Evolutionary conservation across 2,113 vertebrate genomes (phyloP), one percentile per base, ranked within the genome.

Genomic region (Neopipo cinnamomea): DNA sequence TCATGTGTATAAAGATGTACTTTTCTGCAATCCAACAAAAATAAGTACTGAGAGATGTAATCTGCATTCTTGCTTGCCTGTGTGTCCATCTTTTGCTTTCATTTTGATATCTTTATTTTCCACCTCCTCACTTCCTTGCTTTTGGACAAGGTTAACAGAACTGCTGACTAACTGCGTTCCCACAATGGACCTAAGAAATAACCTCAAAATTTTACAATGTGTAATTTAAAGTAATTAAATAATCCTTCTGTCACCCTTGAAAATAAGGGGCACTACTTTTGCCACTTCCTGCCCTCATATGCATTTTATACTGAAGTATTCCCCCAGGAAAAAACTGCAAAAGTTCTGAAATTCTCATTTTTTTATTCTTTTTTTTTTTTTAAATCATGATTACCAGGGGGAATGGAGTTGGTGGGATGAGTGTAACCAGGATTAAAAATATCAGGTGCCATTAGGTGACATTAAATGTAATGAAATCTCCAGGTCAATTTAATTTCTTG

Each of bases 401-500:
- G 35, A 95, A 88, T 92, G 70, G 71, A 81, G 86, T 67, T 87
- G 62, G 55, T 79, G 91, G 77, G 58, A 79, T 92, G 70, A 72
- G 86, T 92, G 80, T 77, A 97, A 96, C 65, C 70, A 88, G 85
- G 65, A 97, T 97, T 97, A 93, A 98, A 97, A 97, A 95, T 97
- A 97, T 84, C 79, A 94, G 92, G 61, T 95, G 67, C 47, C 93
- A 92, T 87, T 95, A 97, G 71, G 42, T 97, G 95, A 97, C 82
- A 42, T 88, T 94, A 96, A 96, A 91, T 96, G 55, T 95, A 98
- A 97, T 97, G 91, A 96, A 97, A 97, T 97, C 89, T 96, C 95
- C 97, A 97, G 96, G 96, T 92, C 96, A 94, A 58, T 88, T 97
- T 97, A 97, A 98, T 98, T 97, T 96, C 88, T 91, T 94, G 66